These are phyloP conservation scores for Holothuria glaberrima DNA, from an alignment of 35 echinoderm and acorn worm species.

Conservation along the genomic window DNA sequence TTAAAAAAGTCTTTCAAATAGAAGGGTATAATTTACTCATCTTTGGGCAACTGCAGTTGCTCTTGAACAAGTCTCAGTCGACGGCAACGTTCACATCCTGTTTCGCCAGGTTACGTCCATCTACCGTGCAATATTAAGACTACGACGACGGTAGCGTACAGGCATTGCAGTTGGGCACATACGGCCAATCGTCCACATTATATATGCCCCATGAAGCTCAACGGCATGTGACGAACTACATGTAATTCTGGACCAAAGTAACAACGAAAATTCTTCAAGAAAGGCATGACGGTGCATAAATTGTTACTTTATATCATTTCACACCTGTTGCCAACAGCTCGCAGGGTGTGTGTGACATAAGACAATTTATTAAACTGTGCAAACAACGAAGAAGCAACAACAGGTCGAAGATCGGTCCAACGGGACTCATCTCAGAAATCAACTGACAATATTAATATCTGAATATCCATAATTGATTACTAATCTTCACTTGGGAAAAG, in stretches of 20 bases:
- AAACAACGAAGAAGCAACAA: background rate
- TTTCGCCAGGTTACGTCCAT: too few species aligned
- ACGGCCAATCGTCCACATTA: background rate
- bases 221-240: background rate
- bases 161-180: too few species aligned
- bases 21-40: too few species aligned
- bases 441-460: too few species aligned
- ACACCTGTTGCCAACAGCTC: background rate
- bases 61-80: too few species aligned
- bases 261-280: background rate
- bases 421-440: too few species aligned
- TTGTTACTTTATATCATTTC: slow-evolving; percentile 8
- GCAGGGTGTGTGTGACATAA: slow-evolving; percentile 1
- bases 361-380: slow-evolving; percentile 21
- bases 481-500: too few species aligned
- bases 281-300: slow-evolving; percentile 37
- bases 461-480: too few species aligned
- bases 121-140: background rate
- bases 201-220: background rate
- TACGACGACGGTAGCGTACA: background rate
- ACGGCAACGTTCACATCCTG: too few species aligned
- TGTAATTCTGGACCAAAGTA: background rate
- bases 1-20: too few species aligned
- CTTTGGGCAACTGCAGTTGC: too few species aligned
- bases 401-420: too few species aligned